Evolutionary conservation across 1,140 invertebrate genomes (phyloP).

Genomic region (Eriosoma lanigerum): DNA sequence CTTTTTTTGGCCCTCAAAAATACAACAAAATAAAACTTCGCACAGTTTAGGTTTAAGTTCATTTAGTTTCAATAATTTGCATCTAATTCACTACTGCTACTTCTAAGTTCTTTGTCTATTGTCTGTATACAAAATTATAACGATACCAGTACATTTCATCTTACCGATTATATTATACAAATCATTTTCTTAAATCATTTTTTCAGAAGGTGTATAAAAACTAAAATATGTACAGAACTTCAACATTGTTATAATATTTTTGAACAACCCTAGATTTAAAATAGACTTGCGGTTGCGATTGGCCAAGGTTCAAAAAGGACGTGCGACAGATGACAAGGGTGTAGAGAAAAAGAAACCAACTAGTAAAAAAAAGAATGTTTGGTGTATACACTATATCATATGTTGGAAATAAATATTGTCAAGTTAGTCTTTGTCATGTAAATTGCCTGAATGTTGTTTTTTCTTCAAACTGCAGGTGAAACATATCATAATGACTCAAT

Average conservation of each 20-base stretch:
- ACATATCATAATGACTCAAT: background rate
- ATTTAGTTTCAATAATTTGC: too few species aligned
- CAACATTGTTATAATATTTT: background rate
- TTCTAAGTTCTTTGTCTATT: background rate
- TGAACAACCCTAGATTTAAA: conserved; percentile 17
- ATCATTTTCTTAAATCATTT: conserved; percentile 4
- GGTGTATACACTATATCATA: too few species aligned
- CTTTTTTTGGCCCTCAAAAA: too few species aligned
- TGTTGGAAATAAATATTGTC: background rate
- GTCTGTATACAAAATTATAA: background rate
- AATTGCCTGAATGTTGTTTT: background rate
- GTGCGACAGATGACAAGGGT: conserved; percentile 1
- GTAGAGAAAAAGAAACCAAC: background rate
- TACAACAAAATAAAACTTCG: too few species aligned
- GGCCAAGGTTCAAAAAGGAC: conserved; percentile 17
- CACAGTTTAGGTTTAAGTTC: too few species aligned
- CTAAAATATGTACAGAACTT: background rate
- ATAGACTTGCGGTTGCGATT: background rate
- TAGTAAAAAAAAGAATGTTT: background rate
- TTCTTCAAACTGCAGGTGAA: background rate
- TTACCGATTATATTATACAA: background rate
- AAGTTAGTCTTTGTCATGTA: background rate
- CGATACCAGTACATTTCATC: background rate
- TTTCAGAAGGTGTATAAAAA: background rate
- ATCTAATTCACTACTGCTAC: too few species aligned